Evolutionary conservation across 2,888 invertebrate species (phyloP).

Genomic region (Protodeltote pygarga): DNA sequence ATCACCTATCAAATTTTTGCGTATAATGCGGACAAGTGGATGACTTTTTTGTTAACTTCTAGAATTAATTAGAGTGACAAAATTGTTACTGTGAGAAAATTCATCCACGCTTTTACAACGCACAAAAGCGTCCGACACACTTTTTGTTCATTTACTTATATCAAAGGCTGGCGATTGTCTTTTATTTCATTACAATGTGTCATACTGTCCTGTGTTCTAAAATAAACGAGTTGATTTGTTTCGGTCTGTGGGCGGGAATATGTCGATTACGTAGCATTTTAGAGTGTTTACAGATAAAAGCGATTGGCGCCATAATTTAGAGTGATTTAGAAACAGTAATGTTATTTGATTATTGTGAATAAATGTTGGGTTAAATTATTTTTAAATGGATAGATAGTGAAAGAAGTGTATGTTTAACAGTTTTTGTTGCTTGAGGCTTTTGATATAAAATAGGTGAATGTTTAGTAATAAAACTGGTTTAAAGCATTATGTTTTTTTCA

Average conservation of each 20-base stretch:
- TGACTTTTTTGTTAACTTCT: no score
- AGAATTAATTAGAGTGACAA: no score
- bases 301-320: conserved; percentile 11
- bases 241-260: conserved; percentile 48
- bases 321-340: conserved; percentile 21
- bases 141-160: conserved; percentile 59
- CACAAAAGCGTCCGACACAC: conserved; percentile 43
- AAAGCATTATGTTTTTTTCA: no score
- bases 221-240: conserved; percentile 51
- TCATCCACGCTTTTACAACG: no score
- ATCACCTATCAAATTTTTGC: no score
- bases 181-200: conserved; percentile 58
- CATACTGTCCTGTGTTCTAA: conserved; percentile 40
- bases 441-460: no score
- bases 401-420: not conserved
- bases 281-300: conserved; percentile 27
- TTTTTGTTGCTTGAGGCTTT: not conserved
- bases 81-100: no score
- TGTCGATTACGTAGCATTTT: conserved; percentile 31
- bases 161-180: conserved; percentile 56
- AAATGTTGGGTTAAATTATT: conserved; percentile 12
- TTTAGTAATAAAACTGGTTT: no score
- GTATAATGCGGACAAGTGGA: no score
- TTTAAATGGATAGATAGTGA: conserved; percentile 9
- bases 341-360: conserved; percentile 10